These are phyloP conservation scores for Leucophenga maculata DNA, from an alignment of 2,888 invertebrate species.

Conservation along the genomic window DNA sequence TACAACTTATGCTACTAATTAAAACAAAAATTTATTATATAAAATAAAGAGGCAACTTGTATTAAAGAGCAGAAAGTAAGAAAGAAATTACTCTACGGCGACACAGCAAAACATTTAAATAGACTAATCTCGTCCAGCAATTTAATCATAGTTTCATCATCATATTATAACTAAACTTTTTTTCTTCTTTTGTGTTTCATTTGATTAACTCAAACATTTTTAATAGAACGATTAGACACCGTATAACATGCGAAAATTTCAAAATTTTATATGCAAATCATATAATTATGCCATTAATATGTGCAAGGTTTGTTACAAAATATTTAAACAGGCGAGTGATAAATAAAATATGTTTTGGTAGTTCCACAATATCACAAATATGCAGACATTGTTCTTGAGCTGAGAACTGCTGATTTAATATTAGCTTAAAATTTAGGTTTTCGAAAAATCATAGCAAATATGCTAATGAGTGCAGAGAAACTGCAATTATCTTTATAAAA, in stretches of 20 bases:
- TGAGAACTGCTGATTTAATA: too few relatives aligned
- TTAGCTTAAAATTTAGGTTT: too few relatives aligned
- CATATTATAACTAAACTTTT: too few relatives aligned
- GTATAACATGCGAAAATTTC: not conserved
- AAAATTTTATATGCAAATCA: not conserved
- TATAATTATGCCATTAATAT: too few relatives aligned
- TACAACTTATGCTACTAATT: constrained; percentile 34
- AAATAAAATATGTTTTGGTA: too few relatives aligned
- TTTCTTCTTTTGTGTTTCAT: not conserved
- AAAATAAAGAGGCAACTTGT: not conserved
- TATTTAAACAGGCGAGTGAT: too few relatives aligned
- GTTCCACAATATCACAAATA: too few relatives aligned
- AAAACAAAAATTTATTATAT: not conserved
- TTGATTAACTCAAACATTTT: constrained; percentile 39
- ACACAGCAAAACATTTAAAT: constrained; percentile 4
- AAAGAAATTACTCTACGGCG: not conserved
- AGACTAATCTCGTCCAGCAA: constrained; percentile 54
- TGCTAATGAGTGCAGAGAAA: too few relatives aligned
- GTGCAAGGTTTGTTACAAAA: too few relatives aligned
- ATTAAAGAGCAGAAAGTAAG: not conserved
- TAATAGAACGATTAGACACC: constrained; percentile 54
- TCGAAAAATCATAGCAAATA: too few relatives aligned
- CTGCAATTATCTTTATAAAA: too few relatives aligned
- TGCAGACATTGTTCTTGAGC: too few relatives aligned
- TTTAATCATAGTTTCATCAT: constrained; percentile 39